These are phyloP conservation scores for Micropoecilia bifurca DNA, from an alignment of 2,797 vertebrate species.

Conservation along the genomic window DNA sequence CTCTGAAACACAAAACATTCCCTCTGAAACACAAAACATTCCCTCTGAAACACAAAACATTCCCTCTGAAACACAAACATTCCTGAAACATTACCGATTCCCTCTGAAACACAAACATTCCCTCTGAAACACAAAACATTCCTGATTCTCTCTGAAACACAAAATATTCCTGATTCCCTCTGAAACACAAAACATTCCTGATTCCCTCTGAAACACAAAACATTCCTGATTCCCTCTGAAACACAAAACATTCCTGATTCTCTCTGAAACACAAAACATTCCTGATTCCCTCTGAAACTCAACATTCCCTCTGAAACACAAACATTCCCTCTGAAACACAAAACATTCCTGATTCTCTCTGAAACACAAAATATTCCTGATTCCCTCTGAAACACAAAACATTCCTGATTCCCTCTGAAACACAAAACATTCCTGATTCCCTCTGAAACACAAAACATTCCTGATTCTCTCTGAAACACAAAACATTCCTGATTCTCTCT, in stretches of 20 bases:
- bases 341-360: slow-evolving; percentile 81
- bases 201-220: slow-evolving; percentile 82
- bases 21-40: no score
- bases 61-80: slow-evolving; percentile 74
- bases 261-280: neutral
- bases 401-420: slow-evolving; percentile 7
- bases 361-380: slow-evolving; percentile 50
- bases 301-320: neutral
- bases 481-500: no score
- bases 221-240: slow-evolving; percentile 81
- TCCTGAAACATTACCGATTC: neutral
- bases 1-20: no score
- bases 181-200: no score
- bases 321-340: slow-evolving; percentile 78
- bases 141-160: neutral
- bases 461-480: no score
- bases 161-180: no score
- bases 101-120: no score
- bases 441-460: slow-evolving; percentile 74
- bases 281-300: slow-evolving; percentile 47
- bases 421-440: slow-evolving; percentile 58
- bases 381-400: slow-evolving; percentile 78
- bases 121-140: no score
- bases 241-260: neutral
- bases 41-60: slow-evolving; percentile 76